Percentiles rank a stretch among this genome's conserved stretches.
Evolutionary conservation across 2,113 vertebrate species (phyloP).

Genomic region (Paradisaea rubra): DNA sequence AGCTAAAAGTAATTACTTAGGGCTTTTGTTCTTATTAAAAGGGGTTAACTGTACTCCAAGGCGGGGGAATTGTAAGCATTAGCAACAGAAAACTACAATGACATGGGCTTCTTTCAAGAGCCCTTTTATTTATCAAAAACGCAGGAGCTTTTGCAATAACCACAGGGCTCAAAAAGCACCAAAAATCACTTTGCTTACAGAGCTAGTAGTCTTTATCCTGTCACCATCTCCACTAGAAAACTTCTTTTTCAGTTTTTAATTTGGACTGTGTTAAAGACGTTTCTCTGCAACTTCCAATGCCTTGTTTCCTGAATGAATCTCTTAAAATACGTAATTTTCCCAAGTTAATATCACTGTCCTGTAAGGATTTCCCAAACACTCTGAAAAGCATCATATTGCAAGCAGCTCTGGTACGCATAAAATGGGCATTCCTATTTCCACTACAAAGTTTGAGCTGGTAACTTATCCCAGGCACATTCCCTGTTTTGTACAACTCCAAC

Average conservation of each 20-base stretch:
- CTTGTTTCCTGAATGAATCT: neutral
- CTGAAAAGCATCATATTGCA: neutral
- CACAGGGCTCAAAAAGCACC: neutral
- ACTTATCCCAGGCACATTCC: neutral
- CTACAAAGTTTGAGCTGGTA: neutral
- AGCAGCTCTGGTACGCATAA: neutral
- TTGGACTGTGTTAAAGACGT: neutral
- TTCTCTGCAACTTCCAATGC: neutral
- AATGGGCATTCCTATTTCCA: neutral
- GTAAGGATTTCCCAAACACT: neutral
- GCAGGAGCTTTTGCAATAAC: neutral
- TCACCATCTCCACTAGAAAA: neutral
- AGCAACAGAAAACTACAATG: neutral
- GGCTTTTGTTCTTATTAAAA: neutral
- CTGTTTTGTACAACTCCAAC: neutral
- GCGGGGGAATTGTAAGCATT: neutral
- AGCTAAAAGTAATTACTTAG: neutral
- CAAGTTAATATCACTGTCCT: neutral
- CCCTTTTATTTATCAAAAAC: neutral
- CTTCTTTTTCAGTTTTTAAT: neutral
- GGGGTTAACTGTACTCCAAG: neutral
- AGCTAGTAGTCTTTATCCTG: neutral
- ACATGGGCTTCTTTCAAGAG: neutral
- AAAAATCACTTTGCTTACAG: neutral
- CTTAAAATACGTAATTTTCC: neutral